These are phyloP conservation scores for Clarias fuscus DNA, from an alignment of 2,797 vertebrate genomes.

Conservation along the genomic window DNA sequence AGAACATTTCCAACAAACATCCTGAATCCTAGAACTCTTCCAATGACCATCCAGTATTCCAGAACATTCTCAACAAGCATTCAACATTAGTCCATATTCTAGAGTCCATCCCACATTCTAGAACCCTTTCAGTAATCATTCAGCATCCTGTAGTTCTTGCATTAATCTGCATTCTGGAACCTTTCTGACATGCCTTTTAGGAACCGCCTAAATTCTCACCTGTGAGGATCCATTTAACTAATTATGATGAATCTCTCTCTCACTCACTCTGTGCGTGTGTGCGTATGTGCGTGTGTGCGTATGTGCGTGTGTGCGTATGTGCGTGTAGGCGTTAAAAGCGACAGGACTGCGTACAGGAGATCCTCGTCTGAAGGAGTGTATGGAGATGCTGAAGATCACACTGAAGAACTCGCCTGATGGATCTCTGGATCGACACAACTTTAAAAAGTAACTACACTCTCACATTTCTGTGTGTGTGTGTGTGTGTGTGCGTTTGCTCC, in stretches of 20 bases:
- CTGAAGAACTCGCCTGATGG: constrained; percentile 94
- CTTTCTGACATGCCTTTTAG: neutral
- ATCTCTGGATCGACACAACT: constrained; percentile 94
- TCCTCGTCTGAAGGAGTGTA: constrained; percentile 95
- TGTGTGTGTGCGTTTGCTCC: neutral
- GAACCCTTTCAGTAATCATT: neutral
- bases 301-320: constrained; percentile 43
- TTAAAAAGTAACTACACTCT: constrained; percentile 88
- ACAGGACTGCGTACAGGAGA: constrained; percentile 95
- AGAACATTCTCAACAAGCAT: neutral
- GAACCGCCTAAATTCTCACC: neutral
- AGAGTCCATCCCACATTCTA: neutral
- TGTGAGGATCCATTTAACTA: neutral
- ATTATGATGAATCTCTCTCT: neutral
- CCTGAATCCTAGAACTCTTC: neutral
- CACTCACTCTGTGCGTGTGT: too few relatives aligned
- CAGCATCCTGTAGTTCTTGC: too few relatives aligned
- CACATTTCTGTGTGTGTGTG: neutral
- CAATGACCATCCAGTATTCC: neutral
- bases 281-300: neutral
- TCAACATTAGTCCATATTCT: neutral
- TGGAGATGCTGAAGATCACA: constrained; percentile 97
- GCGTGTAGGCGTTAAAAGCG: constrained; percentile 88
- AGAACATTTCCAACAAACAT: too few relatives aligned
- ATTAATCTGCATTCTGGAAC: neutral